Percentiles rank a stretch among this genome's conserved stretches.
Evolutionary conservation across 2,797 vertebrate genomes (phyloP).

Genomic region (Anabas testudineus): DNA sequence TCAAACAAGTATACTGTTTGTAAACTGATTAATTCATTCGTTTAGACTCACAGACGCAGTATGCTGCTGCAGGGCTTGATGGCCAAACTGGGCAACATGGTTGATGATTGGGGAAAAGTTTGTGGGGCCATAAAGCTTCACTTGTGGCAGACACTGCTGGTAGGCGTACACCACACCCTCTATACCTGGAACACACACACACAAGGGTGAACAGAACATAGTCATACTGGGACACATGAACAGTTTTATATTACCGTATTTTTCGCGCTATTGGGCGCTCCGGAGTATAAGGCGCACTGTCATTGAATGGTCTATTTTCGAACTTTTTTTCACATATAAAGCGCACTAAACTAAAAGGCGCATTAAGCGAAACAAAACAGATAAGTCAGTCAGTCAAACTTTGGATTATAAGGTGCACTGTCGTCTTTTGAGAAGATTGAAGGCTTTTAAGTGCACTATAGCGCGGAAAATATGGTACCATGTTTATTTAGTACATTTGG

Average conservation of each 20-base stretch:
- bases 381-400: no score
- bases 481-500: not conserved
- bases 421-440: no score
- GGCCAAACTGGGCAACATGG: slow-evolving; percentile 90
- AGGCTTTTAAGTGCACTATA: no score
- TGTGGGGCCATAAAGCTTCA: slow-evolving; percentile 95
- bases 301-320: no score
- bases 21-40: not conserved
- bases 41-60: slow-evolving; percentile 91
- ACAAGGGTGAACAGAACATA: not conserved
- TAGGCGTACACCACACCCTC: slow-evolving; percentile 93
- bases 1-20: not conserved
- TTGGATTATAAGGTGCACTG: no score
- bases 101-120: slow-evolving; percentile 98
- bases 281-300: no score
- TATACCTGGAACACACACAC: slow-evolving; percentile 83
- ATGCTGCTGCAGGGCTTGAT: slow-evolving; percentile 88
- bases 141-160: slow-evolving; percentile 91
- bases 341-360: no score
- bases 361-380: no score
- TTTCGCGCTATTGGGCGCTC: no score
- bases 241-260: not conserved
- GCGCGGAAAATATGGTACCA: no score
- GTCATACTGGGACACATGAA: not conserved
- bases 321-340: no score